These are phyloP conservation scores for Macrochelys suwanniensis DNA, from an alignment of 2,797 vertebrate genomes.

Conservation along the genomic window DNA sequence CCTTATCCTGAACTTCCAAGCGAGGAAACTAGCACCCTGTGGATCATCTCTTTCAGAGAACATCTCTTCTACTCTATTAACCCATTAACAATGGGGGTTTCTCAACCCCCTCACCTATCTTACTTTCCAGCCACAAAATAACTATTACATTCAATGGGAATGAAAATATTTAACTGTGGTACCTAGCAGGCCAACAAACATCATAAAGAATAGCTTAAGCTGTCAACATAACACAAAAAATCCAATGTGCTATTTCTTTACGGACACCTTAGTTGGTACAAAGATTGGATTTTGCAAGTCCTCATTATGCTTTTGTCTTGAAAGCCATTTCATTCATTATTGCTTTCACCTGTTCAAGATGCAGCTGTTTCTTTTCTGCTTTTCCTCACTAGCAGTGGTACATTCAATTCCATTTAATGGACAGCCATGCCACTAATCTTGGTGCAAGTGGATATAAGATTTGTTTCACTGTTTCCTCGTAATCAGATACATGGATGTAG, in stretches of 20 bases:
- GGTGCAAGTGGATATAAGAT: conserved; percentile 73
- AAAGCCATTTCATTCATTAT: conserved; percentile 81
- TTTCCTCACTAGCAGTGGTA: conserved; percentile 68
- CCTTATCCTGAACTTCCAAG: conserved; percentile 59
- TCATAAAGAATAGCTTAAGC: conserved; percentile 67
- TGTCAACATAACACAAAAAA: conserved; percentile 56
- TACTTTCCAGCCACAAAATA: conserved; percentile 67
- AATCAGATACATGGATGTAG: conserved; percentile 62
- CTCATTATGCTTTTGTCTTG: conserved; percentile 74
- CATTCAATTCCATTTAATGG: conserved; percentile 67
- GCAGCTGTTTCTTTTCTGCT: conserved; percentile 80
- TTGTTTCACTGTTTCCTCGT: conserved; percentile 54
- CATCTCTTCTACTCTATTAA: conserved; percentile 47
- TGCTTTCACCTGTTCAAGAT: conserved; percentile 84
- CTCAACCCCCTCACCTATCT: conserved; percentile 40
- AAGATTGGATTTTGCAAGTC: conserved; percentile 66
- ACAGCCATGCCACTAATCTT: conserved; percentile 66
- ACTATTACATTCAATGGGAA: conserved; percentile 66
- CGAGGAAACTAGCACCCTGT: conserved; percentile 70
- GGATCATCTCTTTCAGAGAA: conserved; percentile 47
- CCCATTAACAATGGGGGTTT: conserved; percentile 43
- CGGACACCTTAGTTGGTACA: conserved; percentile 56
- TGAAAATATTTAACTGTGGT: conserved; percentile 71
- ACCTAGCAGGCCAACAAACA: conserved; percentile 67
- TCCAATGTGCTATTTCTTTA: conserved; percentile 63